Conservation (phyloP, 2,113 vertebrate genomes). For the Hippocampus mohnikei region DNA sequence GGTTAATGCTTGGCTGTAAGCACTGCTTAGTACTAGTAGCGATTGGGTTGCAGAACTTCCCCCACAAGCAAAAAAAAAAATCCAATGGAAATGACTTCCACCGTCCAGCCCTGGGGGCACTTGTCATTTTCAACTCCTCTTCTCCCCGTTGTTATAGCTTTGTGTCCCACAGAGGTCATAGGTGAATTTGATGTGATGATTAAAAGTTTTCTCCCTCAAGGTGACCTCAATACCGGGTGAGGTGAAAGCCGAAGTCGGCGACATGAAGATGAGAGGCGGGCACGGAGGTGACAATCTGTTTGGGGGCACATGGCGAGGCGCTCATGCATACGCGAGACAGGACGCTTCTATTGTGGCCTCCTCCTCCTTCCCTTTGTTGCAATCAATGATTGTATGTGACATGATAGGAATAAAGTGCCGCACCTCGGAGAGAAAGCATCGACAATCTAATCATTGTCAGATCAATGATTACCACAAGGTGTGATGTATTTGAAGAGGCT, state of each 20-base stretch:
- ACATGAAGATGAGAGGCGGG: constrained; percentile 46
- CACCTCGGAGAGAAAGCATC: constrained; percentile 36
- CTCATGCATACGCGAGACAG: constrained; percentile 12
- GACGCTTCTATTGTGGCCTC: constrained; percentile 13
- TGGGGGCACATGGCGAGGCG: constrained; percentile 13
- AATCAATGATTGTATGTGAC: constrained; percentile 52
- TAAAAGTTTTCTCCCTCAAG: constrained; percentile 71
- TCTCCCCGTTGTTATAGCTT: constrained; percentile 43
- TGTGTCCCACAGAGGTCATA: constrained; percentile 44
- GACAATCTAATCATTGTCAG: constrained; percentile 63
- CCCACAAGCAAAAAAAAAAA: constrained; percentile 50
- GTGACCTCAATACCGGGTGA: constrained; percentile 61
- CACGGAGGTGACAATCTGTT: constrained; percentile 30
- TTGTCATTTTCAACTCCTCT: constrained; percentile 40
- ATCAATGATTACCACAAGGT: constrained; percentile 52
- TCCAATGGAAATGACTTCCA: constrained; percentile 69
- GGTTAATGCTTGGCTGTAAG: constrained; percentile 73
- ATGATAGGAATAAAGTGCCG: constrained; percentile 44
- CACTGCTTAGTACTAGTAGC: constrained; percentile 57
- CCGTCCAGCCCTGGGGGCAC: constrained; percentile 58
- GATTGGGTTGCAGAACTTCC: constrained; percentile 64
- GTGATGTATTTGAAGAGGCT: constrained; percentile 50
- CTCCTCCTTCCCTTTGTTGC: constrained; percentile 24
- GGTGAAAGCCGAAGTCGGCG: constrained; percentile 58
- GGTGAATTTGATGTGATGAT: constrained; percentile 68